Base-by-base conservation (phyloP, 2,888 invertebrate genomes). In the Lysandra coridon region DNA sequence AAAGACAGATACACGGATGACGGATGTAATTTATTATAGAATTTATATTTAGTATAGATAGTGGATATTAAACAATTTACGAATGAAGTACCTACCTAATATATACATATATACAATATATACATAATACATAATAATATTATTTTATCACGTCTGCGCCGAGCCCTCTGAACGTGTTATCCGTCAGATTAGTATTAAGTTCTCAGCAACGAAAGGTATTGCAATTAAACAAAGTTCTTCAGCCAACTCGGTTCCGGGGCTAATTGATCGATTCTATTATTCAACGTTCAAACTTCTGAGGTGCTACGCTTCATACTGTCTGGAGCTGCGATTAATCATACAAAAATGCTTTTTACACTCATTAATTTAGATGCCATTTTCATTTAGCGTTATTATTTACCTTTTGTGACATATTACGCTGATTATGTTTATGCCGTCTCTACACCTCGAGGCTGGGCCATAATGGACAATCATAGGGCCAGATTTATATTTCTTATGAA, bases 261-360 rank as follows among this genome's bases (percentile, higher is more conserved):
- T 91, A 92, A 91, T 92, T 91, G 89, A 91, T 91, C 88, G 87
- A 85, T 87, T 91, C 90, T 89, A 91, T 91, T 91, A 91, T 91
- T 91, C 90, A 90, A 84, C 80, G 82, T 81, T 83, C 83, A 84
- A 89, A 89, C 83, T 89, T 87, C 82, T 83, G 79, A 79, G 80
- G 78, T 84, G 82, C 80, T 83, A 79, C 79, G 73, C 75, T 80
- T 79, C 81, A 82, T 82, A 82, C 83, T 80, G 83, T 84, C 60
- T 75, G 23, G 69, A 69, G 73, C 62, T n/a, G 44, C 57, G 40
- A 79, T 79, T 79, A 75, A 79, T 79, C 62, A 79, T 79, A 57
- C 74, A 79, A 76, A 57, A 76, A 53, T 60, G 4, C 14, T 62
- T 44, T 53, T 49, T 78, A 69, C 14, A 7, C 1, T 40, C 30